Evolutionary conservation across 2,113 vertebrate species (phyloP), one percentile per base, ranked within the genome.

Genomic region (Hucho hucho): DNA sequence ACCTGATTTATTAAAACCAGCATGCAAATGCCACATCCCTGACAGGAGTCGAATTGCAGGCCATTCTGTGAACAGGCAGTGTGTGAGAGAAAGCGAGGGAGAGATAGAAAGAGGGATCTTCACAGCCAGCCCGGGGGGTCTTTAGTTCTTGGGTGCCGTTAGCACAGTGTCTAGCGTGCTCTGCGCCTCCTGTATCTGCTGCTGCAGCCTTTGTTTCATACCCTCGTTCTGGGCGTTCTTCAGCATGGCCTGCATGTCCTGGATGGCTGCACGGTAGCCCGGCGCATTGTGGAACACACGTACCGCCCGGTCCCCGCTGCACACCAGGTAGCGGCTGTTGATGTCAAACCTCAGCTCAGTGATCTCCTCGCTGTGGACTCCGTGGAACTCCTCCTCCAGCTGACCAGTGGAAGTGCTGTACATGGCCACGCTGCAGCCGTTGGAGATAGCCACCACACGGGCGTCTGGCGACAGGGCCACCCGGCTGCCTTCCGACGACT

Each of bases 201-300:
- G 94, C 84, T 95, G 94, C 81, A 99, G 90, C 87, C 97, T 92
- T 89, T 96, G 94, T 11, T 90, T 95, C 0, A 94, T 95, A 64
- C 91, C 95, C 63, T 95, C 93, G 0, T 91, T 97, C n/a, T 88
- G 89, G 2, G 95, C 90, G 72, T 93, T 95, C 85, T 93, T 96
- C 78, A 98, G 88, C 91, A 95, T 91, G 43, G 89, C 81, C 85
- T 94, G 92, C 95, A 97, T 95, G 82, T 99, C 96, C 67, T 91
- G 93, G 75, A 96, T 93, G n/a, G 95, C 86, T 0, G 97, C 96
- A 0, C 95, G 92, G 89, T 97, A 95, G 7, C 97, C 97, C 0
- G 95, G 92, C 0, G 93, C 77, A 0, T 99, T 99, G 87, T 99
- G 96, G 84, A 99, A 95, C 78, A 98, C 82, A 0, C 94, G 83